A percentile compares a stretch with the other conserved stretches of the same genome.
These are phyloP conservation scores for Meiosimyza platycephala DNA, from an alignment of 2,888 invertebrate species.

Conservation along the genomic window DNA sequence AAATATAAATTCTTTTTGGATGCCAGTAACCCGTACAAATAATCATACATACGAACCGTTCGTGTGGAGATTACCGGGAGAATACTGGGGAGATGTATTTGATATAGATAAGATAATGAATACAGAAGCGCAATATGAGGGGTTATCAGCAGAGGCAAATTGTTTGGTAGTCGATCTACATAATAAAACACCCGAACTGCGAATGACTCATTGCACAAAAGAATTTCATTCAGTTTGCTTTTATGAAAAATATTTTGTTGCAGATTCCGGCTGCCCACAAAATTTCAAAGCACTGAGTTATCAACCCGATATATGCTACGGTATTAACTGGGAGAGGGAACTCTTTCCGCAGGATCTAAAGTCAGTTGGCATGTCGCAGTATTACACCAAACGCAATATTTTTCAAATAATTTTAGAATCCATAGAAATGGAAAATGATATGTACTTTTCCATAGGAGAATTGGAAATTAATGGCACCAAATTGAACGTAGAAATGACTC, in stretches of 20 bases:
- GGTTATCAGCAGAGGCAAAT: not conserved
- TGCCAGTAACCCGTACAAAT: conserved; percentile 68
- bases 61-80: conserved; percentile 69
- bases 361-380: conserved; percentile 47
- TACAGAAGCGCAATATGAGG: conserved; percentile 4
- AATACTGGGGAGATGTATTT: conserved; percentile 57
- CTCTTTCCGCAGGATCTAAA: conserved; percentile 43
- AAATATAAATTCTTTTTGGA: conserved; percentile 65
- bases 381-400: conserved; percentile 49
- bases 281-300: conserved; percentile 53
- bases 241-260: conserved; percentile 47
- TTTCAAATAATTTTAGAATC: conserved; percentile 46
- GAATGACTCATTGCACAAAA: conserved; percentile 50
- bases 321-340: conserved; percentile 50
- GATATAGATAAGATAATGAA: conserved; percentile 8
- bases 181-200: conserved; percentile 37
- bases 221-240: conserved; percentile 55
- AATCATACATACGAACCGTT: conserved; percentile 65
- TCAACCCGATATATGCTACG: conserved; percentile 56
- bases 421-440: conserved; percentile 40
- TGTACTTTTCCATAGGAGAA: conserved; percentile 46
- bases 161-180: conserved; percentile 8
- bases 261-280: conserved; percentile 52
- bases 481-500: conserved; percentile 50
- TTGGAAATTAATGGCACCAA: conserved; percentile 36